Conservation (phyloP, 2,113 vertebrate species). For the Silurus meridionalis region DNA sequence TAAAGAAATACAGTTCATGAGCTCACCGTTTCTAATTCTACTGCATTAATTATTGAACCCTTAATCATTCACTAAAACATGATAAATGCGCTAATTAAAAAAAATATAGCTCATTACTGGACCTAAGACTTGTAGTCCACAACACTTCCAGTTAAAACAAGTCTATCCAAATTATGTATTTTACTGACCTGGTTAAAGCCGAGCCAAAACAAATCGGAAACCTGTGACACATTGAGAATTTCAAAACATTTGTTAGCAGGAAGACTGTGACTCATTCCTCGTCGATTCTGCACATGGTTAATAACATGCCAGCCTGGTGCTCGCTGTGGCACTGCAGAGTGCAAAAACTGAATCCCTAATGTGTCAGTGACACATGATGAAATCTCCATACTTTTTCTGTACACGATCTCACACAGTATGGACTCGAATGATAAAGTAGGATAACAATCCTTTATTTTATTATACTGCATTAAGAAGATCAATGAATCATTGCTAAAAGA, state of each 20-base stretch:
- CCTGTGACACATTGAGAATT: neutral
- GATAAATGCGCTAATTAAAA: neutral
- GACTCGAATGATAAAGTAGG: neutral
- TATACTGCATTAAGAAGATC: neutral
- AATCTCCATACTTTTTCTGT: neutral
- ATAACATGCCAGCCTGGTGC: neutral
- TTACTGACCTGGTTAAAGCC: neutral
- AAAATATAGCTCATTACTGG: neutral
- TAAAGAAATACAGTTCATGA: neutral
- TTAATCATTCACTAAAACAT: neutral
- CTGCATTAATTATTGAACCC: neutral
- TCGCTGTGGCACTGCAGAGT: constrained; percentile 4
- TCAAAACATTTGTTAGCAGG: neutral
- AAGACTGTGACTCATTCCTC: constrained; percentile 7
- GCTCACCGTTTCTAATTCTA: neutral
- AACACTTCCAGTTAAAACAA: neutral
- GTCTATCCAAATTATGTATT: neutral
- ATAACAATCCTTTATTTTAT: neutral
- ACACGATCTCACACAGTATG: neutral
- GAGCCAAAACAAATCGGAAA: neutral
- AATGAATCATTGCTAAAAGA: neutral
- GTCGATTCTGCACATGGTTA: constrained; percentile 2
- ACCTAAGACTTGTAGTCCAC: neutral
- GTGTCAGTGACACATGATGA: neutral
- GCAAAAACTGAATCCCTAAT: constrained; percentile 6